Percentiles rank a stretch among this genome's conserved stretches.
Conservation (phyloP, 2,888 invertebrate species). For the Callinectes sapidus region DNA sequence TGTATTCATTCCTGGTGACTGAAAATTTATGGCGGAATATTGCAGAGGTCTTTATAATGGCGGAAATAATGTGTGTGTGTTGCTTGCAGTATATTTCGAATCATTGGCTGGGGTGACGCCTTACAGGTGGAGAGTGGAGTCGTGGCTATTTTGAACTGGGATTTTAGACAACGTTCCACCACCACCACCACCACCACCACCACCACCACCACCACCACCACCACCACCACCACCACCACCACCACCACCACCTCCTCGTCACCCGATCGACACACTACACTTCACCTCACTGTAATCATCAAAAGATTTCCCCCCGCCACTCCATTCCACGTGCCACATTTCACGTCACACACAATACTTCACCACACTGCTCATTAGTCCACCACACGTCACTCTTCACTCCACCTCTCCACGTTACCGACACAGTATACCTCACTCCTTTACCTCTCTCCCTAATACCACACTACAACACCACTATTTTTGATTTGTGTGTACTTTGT, state of each 20-base stretch:
- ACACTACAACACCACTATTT: neutral
- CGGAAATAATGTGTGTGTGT: neutral
- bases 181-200: neutral
- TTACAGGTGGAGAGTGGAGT: neutral
- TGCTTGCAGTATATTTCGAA: neutral
- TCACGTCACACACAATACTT: neutral
- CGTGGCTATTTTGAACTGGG: neutral
- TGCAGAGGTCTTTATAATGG: neutral
- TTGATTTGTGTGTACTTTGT: neutral
- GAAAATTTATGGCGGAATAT: slow-evolving; percentile 25
- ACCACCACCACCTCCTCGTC: neutral
- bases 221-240: neutral
- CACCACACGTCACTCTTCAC: neutral
- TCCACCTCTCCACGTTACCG: neutral
- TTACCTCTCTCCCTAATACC: neutral
- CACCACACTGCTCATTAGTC: neutral
- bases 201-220: neutral
- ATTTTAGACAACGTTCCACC: neutral
- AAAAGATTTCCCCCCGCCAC: neutral
- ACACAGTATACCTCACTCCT: neutral
- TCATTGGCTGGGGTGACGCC: neutral
- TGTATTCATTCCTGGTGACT: slow-evolving; percentile 29
- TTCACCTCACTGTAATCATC: neutral
- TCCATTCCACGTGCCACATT: neutral
- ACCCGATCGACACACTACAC: neutral